Base-by-base conservation (phyloP, 2,113 vertebrate species). In the Austrofundulus limnaeus region DNA sequence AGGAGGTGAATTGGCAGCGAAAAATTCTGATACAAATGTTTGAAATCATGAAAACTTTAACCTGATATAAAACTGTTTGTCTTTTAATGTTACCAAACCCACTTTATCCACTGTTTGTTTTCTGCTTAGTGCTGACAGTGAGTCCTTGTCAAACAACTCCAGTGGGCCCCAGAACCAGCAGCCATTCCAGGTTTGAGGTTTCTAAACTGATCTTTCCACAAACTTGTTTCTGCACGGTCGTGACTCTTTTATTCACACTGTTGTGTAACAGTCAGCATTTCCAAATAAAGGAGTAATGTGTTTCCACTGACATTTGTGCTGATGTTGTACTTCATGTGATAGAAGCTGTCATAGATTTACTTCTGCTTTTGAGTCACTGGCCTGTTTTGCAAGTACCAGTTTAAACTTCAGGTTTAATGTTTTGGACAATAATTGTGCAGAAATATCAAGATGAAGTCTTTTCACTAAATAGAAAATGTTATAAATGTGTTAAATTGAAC, bases 111-210 rank as follows among this genome's bases (percentile, higher is more conserved):
- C 45, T 67, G 23, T 72, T 0, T 85, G 53, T 87, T 54, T 49
- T 62, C 28, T 12, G 77, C 93, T 92, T 87, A 97, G 93, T 50
- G 43, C 93, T 39, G 96, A 97, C 78, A 96, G 93, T 66, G 92
- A 92, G 61, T 94, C 94, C 60, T 89, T 80, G 74, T 91, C 94
- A 39, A 92, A 92, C 34, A 88, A 93, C 0, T 88, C 94, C 48
- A 89, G 92, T 15, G 71, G 90, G 0, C 92, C 94, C 38, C 95
- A 94, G 90, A 94, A 90, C 91, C 92, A 94, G 76, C 95, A 94
- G 65, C 92, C 94, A 2, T 93, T 96, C 20, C 94, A 97, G 94
- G 96, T 96, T 85, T 21, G 94, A 97, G 94, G 96, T 96, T 85
- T 91, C 71, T 84, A 82, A 68, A 37, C 59, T 13, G 41, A 81